Evolutionary conservation across 2,888 invertebrate species (phyloP), one percentile per base, ranked within the genome.

Genomic region (Drosophila siamana): DNA sequence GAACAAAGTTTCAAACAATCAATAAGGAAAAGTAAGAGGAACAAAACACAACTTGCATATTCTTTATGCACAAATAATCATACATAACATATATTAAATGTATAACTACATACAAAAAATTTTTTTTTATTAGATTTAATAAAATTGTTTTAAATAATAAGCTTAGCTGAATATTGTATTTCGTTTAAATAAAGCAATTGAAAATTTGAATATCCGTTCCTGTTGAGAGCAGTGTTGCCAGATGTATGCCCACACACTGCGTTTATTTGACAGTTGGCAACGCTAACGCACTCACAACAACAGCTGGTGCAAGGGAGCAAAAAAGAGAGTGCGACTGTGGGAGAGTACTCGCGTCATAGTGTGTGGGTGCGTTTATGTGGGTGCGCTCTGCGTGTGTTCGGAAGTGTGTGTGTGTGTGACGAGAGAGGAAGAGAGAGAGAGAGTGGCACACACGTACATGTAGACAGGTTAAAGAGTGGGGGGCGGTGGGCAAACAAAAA

Each of bases 101-200:
- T 44, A 47, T 44, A 43, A 28, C 57, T 46, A 44, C 7, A 15
- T 38, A 33, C 38, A 50, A 26, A 38, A n/a, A 11, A 16, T 16
- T 66, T 79, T 72, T 83, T 68, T 79, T 68, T 75, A 9, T 15
- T 80, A 80, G 68, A 15, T 69, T 4, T 80, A 83, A 69, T 33
- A 4, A 22, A 59, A 56, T 62, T 68, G 54, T 59, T 68, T 60
- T 55, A 24, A 13, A 15, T 44, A 38, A 22, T 79, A 68, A 80
- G 66, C 60, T 22, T 80, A 80, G 83, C 77, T 19, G 57, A 72
- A 77, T 76, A 76, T 51, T 60, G 36, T 66, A 81, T 69, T 55
- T 71, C 59, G 61, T 69, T 56, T 61, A 81, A 87, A 78, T 81
- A 78, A 87, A 87, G 82, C 62, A 69, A 87, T 57, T 61, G 55